These are phyloP conservation scores for Streblospio benedicti DNA, from an alignment of 1,140 invertebrate species.

Conservation along the genomic window DNA sequence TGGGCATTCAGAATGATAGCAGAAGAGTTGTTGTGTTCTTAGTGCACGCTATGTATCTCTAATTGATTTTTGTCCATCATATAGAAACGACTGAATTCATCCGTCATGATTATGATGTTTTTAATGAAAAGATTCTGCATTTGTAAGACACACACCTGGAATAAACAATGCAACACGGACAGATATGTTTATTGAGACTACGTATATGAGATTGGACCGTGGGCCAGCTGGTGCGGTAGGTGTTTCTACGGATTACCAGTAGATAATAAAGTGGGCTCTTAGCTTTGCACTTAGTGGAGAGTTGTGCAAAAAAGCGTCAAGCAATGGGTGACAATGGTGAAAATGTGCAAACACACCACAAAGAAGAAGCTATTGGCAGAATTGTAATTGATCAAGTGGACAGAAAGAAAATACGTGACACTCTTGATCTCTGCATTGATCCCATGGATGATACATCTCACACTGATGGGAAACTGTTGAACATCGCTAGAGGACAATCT, in stretches of 20 bases:
- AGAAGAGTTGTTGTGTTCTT: no score
- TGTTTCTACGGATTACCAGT: background rate
- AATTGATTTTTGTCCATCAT: no score
- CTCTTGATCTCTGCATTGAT: background rate
- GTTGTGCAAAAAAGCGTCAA: background rate
- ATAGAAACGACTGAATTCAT: no score
- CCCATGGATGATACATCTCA: background rate
- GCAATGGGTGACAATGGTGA: background rate
- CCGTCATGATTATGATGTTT: no score
- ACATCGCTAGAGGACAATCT: slow-evolving; percentile 1
- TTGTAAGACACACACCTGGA: background rate
- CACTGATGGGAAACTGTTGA: slow-evolving; percentile 2
- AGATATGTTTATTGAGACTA: slow-evolving; percentile 3
- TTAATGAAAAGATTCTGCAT: no score
- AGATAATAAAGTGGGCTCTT: background rate
- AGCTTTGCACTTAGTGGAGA: background rate
- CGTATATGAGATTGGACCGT: slow-evolving; percentile 1
- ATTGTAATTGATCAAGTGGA: background rate
- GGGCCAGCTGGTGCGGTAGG: background rate
- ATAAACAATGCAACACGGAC: slow-evolving; percentile 2
- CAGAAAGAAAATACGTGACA: background rate
- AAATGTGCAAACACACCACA: background rate
- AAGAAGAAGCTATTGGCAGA: background rate
- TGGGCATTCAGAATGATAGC: no score
- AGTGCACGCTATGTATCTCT: no score